phyloP scores from a whole-genome alignment of 2,888 invertebrate species.

The Nomada flava region DNA sequence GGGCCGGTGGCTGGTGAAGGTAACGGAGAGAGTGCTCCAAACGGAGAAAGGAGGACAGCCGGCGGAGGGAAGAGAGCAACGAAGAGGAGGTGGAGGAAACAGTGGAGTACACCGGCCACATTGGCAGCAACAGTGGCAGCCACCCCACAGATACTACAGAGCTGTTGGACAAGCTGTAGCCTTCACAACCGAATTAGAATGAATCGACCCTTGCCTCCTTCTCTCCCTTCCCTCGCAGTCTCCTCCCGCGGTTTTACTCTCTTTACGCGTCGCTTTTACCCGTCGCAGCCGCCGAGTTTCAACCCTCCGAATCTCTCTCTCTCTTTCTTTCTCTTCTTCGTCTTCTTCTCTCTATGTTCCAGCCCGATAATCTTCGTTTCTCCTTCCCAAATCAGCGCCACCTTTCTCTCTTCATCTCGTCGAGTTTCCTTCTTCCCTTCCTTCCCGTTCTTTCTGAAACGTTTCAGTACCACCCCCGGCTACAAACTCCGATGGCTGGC shows the following conservation, averaged over 20 bases:
- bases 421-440: constrained; percentile 43
- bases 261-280: constrained; percentile 57
- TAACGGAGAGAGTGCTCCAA: constrained; percentile 12
- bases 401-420: constrained; percentile 32
- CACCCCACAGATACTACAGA: constrained; percentile 75
- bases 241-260: constrained; percentile 59
- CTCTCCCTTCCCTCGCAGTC: constrained; percentile 48
- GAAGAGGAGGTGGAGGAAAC: constrained; percentile 44
- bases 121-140: constrained; percentile 72
- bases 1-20: neutral
- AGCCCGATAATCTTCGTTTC: constrained; percentile 45
- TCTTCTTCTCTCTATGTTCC: neutral
- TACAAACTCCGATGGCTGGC: constrained; percentile 58
- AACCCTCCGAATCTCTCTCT: constrained; percentile 32
- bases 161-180: constrained; percentile 83
- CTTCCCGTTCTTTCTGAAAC: constrained; percentile 63
- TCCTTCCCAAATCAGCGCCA: constrained; percentile 54
- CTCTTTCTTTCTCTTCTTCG: constrained; percentile 42
- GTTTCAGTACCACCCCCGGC: constrained; percentile 64
- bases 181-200: constrained; percentile 83
- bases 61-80: constrained; percentile 34
- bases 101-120: constrained; percentile 67
- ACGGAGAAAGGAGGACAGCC: neutral
- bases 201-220: constrained; percentile 78
- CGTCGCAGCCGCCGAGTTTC: constrained; percentile 43